phyloP scores from a whole-genome alignment of 2,113 vertebrate species.

The Gymnarchus niloticus region DNA sequence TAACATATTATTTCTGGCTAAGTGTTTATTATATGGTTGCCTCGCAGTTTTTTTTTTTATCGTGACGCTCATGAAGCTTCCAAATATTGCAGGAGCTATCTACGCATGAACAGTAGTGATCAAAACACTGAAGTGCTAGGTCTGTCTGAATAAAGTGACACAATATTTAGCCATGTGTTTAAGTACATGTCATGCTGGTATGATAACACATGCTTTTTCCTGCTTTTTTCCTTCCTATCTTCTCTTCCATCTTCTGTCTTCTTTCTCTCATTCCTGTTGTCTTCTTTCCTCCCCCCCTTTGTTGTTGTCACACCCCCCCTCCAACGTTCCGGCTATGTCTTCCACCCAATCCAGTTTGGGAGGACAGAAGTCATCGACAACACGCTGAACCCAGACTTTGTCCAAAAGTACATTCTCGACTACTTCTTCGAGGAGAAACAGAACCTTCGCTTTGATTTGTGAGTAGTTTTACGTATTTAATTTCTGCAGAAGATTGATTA shows the following conservation, averaged over 20 bases:
- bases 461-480: constrained; percentile 52
- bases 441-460: constrained; percentile 93
- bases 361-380: constrained; percentile 94
- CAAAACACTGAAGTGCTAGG: background rate
- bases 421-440: constrained; percentile 97
- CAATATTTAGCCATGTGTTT: background rate
- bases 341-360: constrained; percentile 71
- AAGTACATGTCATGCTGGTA: background rate
- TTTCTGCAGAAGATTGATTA: constrained; percentile 28
- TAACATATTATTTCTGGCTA: too few relatives aligned
- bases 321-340: background rate
- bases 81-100: background rate
- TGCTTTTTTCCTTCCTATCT: background rate
- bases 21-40: too few relatives aligned
- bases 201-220: background rate
- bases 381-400: constrained; percentile 89
- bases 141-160: background rate
- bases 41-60: too few relatives aligned
- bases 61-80: too few relatives aligned
- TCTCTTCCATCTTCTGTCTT: background rate
- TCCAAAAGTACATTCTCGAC: constrained; percentile 89
- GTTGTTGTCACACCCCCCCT: background rate
- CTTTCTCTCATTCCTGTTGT: background rate
- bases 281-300: background rate
- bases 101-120: background rate